Percentiles rank a stretch among this genome's conserved stretches.
Conservation (phyloP, 2,113 vertebrate genomes). For the Heliornis fulica region DNA sequence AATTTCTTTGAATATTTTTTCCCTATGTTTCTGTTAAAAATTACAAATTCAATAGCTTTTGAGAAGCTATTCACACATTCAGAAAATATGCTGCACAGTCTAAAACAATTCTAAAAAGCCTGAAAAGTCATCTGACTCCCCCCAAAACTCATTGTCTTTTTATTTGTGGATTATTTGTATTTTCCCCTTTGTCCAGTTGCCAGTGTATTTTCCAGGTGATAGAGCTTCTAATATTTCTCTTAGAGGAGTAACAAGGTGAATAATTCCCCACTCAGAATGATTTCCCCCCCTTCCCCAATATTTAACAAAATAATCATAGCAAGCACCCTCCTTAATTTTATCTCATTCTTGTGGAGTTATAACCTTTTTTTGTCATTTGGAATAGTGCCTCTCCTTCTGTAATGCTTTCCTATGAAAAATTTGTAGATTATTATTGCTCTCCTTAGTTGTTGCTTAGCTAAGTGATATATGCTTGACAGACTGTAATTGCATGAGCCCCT, state of each 20-base stretch:
- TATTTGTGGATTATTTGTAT: not conserved
- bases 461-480: conserved; percentile 51
- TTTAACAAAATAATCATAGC: conserved; percentile 19
- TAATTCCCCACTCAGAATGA: not conserved
- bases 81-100: not conserved
- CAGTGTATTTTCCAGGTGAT: not conserved
- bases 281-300: not conserved
- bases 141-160: not conserved
- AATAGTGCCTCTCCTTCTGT: not conserved
- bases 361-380: not conserved
- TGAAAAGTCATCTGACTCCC: not conserved
- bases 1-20: not conserved
- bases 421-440: conserved; percentile 40
- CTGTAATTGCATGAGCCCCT: conserved; percentile 51
- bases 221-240: not conserved
- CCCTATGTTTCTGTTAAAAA: not conserved
- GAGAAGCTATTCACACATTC: not conserved
- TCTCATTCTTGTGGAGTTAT: not conserved
- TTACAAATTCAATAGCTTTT: not conserved
- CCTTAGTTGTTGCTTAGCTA: conserved; percentile 59
- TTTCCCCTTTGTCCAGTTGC: not conserved
- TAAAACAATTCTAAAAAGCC: not conserved
- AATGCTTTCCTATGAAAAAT: conserved; percentile 11
- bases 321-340: conserved; percentile 15
- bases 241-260: not conserved